Evolutionary conservation across 37 sponge, comb jelly and placozoan genomes (phyloP).

Genomic region (Petrosia ficiformis): DNA sequence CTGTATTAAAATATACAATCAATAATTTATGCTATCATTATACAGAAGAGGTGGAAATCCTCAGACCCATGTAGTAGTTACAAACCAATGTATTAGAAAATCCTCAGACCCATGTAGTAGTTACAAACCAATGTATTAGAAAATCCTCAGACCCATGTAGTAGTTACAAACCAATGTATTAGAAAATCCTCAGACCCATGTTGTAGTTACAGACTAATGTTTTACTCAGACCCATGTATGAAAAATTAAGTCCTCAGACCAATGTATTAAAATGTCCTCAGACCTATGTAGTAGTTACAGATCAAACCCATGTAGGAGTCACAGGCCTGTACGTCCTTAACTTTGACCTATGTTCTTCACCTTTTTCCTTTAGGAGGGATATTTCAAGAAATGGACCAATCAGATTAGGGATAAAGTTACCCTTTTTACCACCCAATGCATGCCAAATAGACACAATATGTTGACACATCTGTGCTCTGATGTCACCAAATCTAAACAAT

Average conservation of each 20-base stretch:
- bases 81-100: too few relatives aligned
- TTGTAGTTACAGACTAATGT: too few relatives aligned
- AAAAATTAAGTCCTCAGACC: too few relatives aligned
- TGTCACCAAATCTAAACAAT: slow-evolving; percentile 59
- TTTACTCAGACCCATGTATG: too few relatives aligned
- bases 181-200: too few relatives aligned
- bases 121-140: too few relatives aligned
- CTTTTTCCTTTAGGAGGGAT: slow-evolving; percentile 43
- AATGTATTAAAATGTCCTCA: not conserved
- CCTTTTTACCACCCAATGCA: slow-evolving; percentile 33
- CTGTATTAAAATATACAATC: not conserved
- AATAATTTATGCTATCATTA: not conserved
- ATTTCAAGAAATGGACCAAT: slow-evolving; percentile 47
- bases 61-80: too few relatives aligned
- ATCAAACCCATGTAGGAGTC: not conserved
- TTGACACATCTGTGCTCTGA: slow-evolving; percentile 27
- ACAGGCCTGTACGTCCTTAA: not conserved
- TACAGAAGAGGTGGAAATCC: too few relatives aligned
- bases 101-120: too few relatives aligned
- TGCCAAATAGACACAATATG: slow-evolving; percentile 54
- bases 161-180: too few relatives aligned
- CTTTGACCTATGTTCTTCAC: not conserved
- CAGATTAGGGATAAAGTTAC: slow-evolving; percentile 55
- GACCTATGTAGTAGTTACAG: not conserved
- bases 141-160: too few relatives aligned